Base-by-base conservation (phyloP, 2,888 invertebrate genomes). In the Drosophila phalerata region DNA sequence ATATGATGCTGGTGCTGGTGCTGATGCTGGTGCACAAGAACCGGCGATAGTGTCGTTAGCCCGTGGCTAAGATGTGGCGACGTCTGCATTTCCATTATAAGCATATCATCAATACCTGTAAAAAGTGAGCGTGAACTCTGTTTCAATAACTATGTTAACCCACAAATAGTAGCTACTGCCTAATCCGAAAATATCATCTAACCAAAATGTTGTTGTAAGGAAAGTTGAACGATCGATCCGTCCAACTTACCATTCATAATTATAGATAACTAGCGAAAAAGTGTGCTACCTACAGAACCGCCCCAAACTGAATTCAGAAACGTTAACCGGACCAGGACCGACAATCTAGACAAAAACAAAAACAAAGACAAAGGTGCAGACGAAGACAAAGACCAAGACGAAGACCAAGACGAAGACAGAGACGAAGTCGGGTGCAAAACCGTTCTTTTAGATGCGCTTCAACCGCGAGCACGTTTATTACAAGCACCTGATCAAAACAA, bases 1-100 rank as follows among this genome's bases (percentile, higher is more conserved):
- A 69, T 62, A 51, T 83, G 85, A 38, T 75, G 77, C 11, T 42
- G 42, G 11, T 42, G 42, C 48, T 57, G 65, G 45, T 47, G 47
- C 49, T 55, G 60, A 28, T 85, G 68, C 53, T 62, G 81, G 25
- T 75, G 74, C 19, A 73, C 43, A 28, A 72, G 15, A 56, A 63
- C 67, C 72, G 89, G 84, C 74, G 90, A 79, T 72, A 89, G 73
- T 80, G 90, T 63, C 75, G 91, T 67, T 78, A 91, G 73, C 71
- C 83, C 88, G 81, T 90, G 91, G 81, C 85, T 89, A 67, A 91
- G 85, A 87, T 91, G 91, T 74, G 92, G 73, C 69, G 91, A 77
- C 69, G 91, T 85, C 77, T 91, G 92, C 79, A 92, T 85, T 85
- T 92, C 92, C 92, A 92, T 92, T 70, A 86, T 91, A 79, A 91